Evolutionary conservation across 2,888 invertebrate genomes (phyloP).

Genomic region (Brachylomia viminalis): DNA sequence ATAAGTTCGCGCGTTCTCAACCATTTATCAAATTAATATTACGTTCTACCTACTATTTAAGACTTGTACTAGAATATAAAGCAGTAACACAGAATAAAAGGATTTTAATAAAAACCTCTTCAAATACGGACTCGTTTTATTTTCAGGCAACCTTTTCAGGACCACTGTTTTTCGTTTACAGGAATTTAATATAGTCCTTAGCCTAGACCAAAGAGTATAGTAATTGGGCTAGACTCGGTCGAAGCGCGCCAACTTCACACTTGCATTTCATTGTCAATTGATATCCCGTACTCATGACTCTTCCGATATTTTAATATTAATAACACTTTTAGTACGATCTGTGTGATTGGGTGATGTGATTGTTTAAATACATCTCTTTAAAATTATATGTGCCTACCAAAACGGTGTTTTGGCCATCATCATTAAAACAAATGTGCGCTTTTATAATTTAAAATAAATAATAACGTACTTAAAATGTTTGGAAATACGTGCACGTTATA

Average conservation of each 20-base stretch:
- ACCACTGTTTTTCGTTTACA: constrained; percentile 1
- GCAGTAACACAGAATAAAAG: constrained; percentile 59
- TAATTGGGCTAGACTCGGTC: too few relatives aligned
- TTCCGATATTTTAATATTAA: too few relatives aligned
- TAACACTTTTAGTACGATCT: not conserved
- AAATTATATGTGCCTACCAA: not conserved
- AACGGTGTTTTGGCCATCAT: too few relatives aligned
- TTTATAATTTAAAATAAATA: not conserved
- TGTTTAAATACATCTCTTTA: not conserved
- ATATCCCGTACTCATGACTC: too few relatives aligned
- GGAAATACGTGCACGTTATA: not conserved
- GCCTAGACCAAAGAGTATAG: too few relatives aligned
- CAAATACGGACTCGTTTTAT: constrained; percentile 58
- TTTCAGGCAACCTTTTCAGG: constrained; percentile 37
- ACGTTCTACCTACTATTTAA: constrained; percentile 58
- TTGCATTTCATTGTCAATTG: too few relatives aligned
- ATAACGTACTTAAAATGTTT: not conserved
- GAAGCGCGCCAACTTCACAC: too few relatives aligned
- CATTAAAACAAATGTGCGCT: not conserved
- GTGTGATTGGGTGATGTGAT: not conserved
- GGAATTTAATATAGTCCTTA: constrained; percentile 35
- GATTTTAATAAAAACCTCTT: constrained; percentile 67
- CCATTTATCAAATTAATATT: constrained; percentile 38
- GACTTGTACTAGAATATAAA: constrained; percentile 56
- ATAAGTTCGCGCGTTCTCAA: constrained; percentile 22